Percentiles rank a stretch among this genome's conserved stretches.
Conservation (phyloP, 2,797 vertebrate genomes). For the Mallotus villosus region DNA sequence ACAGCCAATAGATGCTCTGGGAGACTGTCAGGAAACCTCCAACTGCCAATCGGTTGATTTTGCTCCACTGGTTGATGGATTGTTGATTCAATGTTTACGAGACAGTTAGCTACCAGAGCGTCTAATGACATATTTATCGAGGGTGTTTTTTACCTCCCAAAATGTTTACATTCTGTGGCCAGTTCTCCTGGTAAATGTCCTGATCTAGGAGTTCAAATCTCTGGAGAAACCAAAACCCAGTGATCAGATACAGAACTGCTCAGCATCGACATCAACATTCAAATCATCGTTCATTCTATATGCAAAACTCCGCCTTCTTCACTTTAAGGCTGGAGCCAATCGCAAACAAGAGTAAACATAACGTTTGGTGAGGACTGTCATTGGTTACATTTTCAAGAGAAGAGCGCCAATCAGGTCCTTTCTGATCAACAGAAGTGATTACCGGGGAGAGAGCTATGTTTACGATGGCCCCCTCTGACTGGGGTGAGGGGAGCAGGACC, state of each 20-base stretch:
- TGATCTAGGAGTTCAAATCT: constrained; percentile 23
- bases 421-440: not conserved
- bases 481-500: constrained; percentile 6
- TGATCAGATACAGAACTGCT: constrained; percentile 14
- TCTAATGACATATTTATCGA: not conserved
- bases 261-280: constrained; percentile 39
- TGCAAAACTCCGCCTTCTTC: constrained; percentile 20
- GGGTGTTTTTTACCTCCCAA: not conserved
- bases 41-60: not conserved
- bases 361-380: constrained; percentile 15
- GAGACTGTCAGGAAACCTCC: not conserved
- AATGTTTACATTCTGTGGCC: constrained; percentile 50
- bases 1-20: not conserved
- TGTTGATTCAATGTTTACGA: not conserved
- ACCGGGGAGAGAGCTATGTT: constrained; percentile 21
- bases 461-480: not conserved
- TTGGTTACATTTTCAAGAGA: constrained; percentile 5
- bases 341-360: not conserved
- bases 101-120: not conserved
- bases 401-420: constrained; percentile 9
- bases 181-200: constrained; percentile 33
- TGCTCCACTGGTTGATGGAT: not conserved
- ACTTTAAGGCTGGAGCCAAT: constrained; percentile 16
- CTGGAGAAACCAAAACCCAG: constrained; percentile 12
- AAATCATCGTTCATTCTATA: constrained; percentile 17